Evolutionary conservation across 2,888 invertebrate genomes (phyloP), one percentile per base, ranked within the genome.

Genomic region (Phengaris arion): DNA sequence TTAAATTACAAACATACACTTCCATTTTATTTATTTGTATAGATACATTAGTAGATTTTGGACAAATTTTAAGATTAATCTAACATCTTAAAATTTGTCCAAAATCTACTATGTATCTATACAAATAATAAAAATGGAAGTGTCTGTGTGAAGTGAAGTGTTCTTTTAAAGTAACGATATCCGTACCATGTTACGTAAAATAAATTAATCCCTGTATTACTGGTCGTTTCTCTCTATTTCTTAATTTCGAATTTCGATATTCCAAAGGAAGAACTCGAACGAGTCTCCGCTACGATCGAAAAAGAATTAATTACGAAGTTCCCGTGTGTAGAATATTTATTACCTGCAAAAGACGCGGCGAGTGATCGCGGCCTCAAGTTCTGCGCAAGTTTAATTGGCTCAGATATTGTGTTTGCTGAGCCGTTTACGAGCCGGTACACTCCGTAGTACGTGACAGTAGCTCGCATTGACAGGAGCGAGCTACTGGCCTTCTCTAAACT

Each of bases 371-470:
- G 75, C 74, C 75, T 80, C 81, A 83, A 84, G 81, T 84, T 84
- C 79, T 75, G 68, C 79, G 80, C 76, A 76, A 84, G 83, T 84
- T 83, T 84, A 84, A 84, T 84, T 84, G 83, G 81, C 76, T 83
- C 79, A 76, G 80, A 83, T 82, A 82, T 83, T 82, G 81, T 80
- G 82, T 80, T 80, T 79, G 78, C 77, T 79, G 77, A 78, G 79
- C 77, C 79, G 80, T 77, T 75, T 74, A 75, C 64, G 35, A 13
- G 64, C 64, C 45, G 35, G 35, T 64, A 64, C 8, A 12, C 52
- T 35, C 35, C 10, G 12, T 35, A 10, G 10, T 12, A 64, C 35
- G 59, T 10, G 22, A 35, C 64, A 45, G 64, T 64, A 35, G 45
- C 64, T 64, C 12, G 64, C 64, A 12, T 35, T 64, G 64, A 64